phyloP scores from a whole-genome alignment of 2,888 invertebrate species.

The Horisme vitalbata region DNA sequence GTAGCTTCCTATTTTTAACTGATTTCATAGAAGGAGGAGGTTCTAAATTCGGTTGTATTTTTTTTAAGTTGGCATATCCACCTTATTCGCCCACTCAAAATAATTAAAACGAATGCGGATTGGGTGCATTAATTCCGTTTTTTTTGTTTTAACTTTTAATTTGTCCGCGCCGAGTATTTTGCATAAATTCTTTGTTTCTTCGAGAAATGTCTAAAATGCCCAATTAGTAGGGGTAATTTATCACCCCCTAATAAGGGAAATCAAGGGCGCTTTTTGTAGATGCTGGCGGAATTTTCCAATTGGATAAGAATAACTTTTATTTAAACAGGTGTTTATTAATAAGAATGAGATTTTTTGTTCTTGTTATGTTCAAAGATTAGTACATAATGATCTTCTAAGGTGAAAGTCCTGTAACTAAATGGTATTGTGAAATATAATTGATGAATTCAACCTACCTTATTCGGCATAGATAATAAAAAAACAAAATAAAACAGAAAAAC shows the following conservation, averaged over 20 bases:
- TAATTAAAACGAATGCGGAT: slow-evolving; percentile 76
- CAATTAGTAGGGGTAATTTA: slow-evolving; percentile 78
- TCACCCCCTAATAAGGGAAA: slow-evolving; percentile 67
- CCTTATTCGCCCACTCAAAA: slow-evolving; percentile 36
- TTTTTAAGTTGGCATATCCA: slow-evolving; percentile 41
- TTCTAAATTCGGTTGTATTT: too few relatives aligned
- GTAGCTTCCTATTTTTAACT: too few relatives aligned
- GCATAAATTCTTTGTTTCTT: slow-evolving; percentile 75
- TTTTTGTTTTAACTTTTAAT: slow-evolving; percentile 73
- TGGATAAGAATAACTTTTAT: not conserved
- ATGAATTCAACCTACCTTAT: too few relatives aligned
- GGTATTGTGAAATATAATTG: too few relatives aligned
- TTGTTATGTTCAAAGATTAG: too few relatives aligned
- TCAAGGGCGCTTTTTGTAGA: slow-evolving; percentile 28
- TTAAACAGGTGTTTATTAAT: not conserved
- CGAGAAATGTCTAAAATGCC: slow-evolving; percentile 57
- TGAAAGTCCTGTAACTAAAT: too few relatives aligned
- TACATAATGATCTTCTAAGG: too few relatives aligned
- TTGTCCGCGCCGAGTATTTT: slow-evolving; percentile 73
- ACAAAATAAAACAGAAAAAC: too few relatives aligned
- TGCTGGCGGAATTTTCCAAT: slow-evolving; percentile 35
- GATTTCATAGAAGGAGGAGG: too few relatives aligned
- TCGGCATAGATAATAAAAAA: too few relatives aligned
- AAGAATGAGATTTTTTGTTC: too few relatives aligned
- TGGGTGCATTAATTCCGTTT: slow-evolving; percentile 76